Base-by-base conservation (phyloP, 2,888 invertebrate species). In the Dynastes grantii region DNA sequence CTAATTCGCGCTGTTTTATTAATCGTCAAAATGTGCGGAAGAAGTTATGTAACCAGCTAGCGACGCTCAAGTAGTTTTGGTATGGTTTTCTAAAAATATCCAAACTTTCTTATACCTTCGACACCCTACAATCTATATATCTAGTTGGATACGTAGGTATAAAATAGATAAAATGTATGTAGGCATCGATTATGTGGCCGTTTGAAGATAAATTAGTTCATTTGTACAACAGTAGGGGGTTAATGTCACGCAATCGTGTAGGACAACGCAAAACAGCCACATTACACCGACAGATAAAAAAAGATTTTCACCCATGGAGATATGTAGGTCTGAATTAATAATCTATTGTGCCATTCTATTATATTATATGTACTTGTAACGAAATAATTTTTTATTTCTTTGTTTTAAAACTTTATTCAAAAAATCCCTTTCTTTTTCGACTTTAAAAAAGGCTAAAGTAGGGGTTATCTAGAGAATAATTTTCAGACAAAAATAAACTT, bases 201-300 rank as follows among this genome's bases (percentile, higher is more conserved):
- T 65, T 67, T 76, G 53, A 78, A 79, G 76, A 82, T 81, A 81
- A 82, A 82, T 82, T 81, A 79, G 79, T 80, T 82, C 81, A 81
- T 82, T 78, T 80, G 65, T 77, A 68, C 76, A 78, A 75, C 79
- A 65, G 80, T 77, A 78, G 81, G 82, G 80, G 82, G 82, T 81
- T 80, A 82, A 82, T 78, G 82, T 58, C 76, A 77, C 78, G 75
- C 77, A 80, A 82, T 81, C 78, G 76, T 79, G 77, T 79, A 79
- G 63, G 77, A 78, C 77, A 81, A 77, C 78, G 75, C 73, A 78
- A 81, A 81, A 77, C 79, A 77, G 80, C 80, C 68, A 53, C 76
- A 79, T 81, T 79, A 81, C 51, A 58, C 9, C 11, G 55, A 71
- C 29, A 16, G n/a, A 58, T 13, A 58, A 71, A 71, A 71, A n/a